Evolutionary conservation across 2,797 vertebrate genomes (phyloP), one percentile per base, ranked within the genome.

Genomic region (Parauchenoglanis ngamensis): DNA sequence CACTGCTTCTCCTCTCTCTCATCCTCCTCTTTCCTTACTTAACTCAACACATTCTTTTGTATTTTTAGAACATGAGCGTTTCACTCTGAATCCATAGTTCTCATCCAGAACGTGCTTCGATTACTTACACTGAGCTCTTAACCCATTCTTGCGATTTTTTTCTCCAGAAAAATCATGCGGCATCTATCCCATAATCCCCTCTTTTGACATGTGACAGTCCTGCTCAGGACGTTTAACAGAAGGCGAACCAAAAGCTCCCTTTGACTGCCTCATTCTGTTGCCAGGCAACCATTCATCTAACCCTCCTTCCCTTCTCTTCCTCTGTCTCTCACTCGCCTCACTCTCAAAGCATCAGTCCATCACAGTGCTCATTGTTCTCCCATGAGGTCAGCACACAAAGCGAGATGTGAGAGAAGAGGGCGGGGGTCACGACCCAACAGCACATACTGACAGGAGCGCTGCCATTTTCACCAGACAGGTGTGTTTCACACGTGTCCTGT

Each of bases 231-330:
- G 84, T 49, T 81, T 82, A 88, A 78, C 90, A 91, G 88, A 88
- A 92, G 89, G 90, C 87, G 44, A 59, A 87, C 81, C 87, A 76
- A 88, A 31, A 46, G 86, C 90, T 88, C 87, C 81, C 85, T 90
- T 88, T 90, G 86, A 90, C 87, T 90, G 92, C 89, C 92, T 94
- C 92, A 93, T 93, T 92, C 92, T 94, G 94, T 95, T 95, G 93
- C 94, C 91, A 91, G 85, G 94, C 92, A 94, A 95, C 94, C 91
- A 92, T 91, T 94, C 92, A 93, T 93, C 91, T 90, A 89, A 81
- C 91, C 89, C 86, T 91, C 87, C 84, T 88, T 89, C 79, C 46
- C 46, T 87, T 85, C 78, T 56, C 86, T 86, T 83, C 84, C 85
- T 88, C 86, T 75, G 54, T 87, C 84, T 85, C 73, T 91, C 87